Conservation (phyloP, 2,113 vertebrate genomes). For the Ahaetulla prasina region DNA sequence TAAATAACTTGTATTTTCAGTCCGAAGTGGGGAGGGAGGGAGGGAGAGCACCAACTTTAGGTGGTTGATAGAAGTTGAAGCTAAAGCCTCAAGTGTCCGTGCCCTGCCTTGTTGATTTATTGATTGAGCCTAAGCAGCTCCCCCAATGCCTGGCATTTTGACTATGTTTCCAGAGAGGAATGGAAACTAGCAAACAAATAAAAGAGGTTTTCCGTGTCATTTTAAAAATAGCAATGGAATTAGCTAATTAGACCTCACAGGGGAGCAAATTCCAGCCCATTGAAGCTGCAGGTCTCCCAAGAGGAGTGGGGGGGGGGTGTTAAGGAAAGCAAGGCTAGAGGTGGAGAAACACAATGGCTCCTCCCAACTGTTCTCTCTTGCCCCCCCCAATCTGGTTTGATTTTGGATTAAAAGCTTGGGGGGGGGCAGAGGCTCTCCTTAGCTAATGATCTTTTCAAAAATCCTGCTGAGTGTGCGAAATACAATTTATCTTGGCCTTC, state of each 20-base stretch:
- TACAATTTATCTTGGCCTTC: neutral
- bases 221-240: neutral
- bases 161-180: neutral
- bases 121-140: neutral
- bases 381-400: neutral
- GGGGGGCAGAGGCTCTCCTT: neutral
- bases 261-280: neutral
- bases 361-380: neutral
- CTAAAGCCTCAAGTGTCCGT: neutral
- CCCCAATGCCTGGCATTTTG: neutral
- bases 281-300: neutral
- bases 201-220: neutral
- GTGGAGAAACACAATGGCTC: neutral
- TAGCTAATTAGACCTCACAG: neutral
- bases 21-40: neutral
- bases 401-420: neutral
- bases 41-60: neutral
- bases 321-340: neutral
- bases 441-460: neutral
- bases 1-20: neutral
- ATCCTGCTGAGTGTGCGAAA: neutral
- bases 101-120: neutral
- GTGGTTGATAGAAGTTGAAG: neutral
- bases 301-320: neutral
- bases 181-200: neutral